These are phyloP conservation scores for Brevimyrus niger DNA, from an alignment of 2,113 vertebrate species.

Conservation along the genomic window DNA sequence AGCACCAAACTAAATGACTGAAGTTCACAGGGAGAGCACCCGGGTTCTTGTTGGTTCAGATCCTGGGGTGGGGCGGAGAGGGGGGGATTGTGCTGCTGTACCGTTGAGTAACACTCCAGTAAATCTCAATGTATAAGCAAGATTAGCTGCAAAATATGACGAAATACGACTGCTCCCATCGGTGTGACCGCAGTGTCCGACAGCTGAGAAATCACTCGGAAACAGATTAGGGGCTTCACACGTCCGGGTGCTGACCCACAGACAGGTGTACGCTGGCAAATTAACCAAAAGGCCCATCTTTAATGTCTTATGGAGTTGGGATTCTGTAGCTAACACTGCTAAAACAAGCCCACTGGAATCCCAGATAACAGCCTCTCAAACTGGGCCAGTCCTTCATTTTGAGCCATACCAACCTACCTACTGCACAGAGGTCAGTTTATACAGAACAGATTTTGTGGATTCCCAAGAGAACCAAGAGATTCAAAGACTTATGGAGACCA, in stretches of 20 bases:
- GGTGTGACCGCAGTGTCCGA: not conserved
- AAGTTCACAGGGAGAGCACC: not conserved
- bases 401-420: not conserved
- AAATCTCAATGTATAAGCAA: not conserved
- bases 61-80: not conserved
- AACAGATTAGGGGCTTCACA: not conserved
- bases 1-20: not conserved
- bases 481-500: not conserved
- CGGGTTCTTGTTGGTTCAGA: not conserved
- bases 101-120: not conserved
- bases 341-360: not conserved
- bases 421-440: not conserved
- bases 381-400: not conserved
- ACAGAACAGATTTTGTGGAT: not conserved
- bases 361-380: not conserved
- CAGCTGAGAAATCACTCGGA: not conserved
- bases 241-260: not conserved
- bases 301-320: not conserved
- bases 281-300: not conserved
- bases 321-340: not conserved
- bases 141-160: not conserved
- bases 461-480: not conserved
- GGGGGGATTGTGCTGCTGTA: not conserved
- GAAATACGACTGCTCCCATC: not conserved
- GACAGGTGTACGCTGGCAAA: not conserved